These are phyloP conservation scores for Potamarius usumacintae DNA, from an alignment of 2,113 vertebrate species.

Conservation along the genomic window DNA sequence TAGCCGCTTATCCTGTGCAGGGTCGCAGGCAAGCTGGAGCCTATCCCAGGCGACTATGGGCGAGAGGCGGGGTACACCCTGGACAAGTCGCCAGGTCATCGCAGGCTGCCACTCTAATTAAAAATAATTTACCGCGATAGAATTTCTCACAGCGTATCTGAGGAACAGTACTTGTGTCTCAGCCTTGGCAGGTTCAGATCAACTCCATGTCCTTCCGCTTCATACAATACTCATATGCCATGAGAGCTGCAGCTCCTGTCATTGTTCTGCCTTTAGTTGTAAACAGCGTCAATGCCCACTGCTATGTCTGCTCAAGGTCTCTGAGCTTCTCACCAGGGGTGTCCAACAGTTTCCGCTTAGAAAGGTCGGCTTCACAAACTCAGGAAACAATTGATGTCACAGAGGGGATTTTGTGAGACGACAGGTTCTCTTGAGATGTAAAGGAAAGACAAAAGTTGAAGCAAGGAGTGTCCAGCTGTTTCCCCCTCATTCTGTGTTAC, in stretches of 20 bases:
- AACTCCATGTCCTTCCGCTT: constrained; percentile 15
- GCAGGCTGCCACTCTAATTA: no score
- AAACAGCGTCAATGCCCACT: constrained; percentile 21
- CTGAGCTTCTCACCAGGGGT: constrained; percentile 28
- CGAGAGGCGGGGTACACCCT: no score
- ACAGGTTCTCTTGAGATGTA: constrained; percentile 22
- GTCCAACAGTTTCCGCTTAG: constrained; percentile 32
- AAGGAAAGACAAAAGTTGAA: background rate
- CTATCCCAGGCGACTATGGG: no score
- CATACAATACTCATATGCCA: constrained; percentile 26
- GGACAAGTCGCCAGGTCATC: no score
- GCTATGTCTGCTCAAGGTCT: constrained; percentile 38
- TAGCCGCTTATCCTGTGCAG: no score
- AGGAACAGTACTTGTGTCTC: background rate
- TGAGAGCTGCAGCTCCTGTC: constrained; percentile 19
- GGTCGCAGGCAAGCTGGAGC: no score
- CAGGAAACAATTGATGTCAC: constrained; percentile 43
- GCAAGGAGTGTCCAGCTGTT: constrained; percentile 10
- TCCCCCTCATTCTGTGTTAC: constrained; percentile 23
- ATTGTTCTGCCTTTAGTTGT: constrained; percentile 29
- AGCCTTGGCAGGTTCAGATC: background rate
- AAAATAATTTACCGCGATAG: background rate
- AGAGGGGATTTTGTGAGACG: background rate
- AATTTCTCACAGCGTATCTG: background rate
- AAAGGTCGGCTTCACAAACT: background rate